Percentiles rank a stretch among this genome's conserved stretches.
phyloP scores from a whole-genome alignment of 2,113 vertebrate species.

The Forbesichthys agassizii region DNA sequence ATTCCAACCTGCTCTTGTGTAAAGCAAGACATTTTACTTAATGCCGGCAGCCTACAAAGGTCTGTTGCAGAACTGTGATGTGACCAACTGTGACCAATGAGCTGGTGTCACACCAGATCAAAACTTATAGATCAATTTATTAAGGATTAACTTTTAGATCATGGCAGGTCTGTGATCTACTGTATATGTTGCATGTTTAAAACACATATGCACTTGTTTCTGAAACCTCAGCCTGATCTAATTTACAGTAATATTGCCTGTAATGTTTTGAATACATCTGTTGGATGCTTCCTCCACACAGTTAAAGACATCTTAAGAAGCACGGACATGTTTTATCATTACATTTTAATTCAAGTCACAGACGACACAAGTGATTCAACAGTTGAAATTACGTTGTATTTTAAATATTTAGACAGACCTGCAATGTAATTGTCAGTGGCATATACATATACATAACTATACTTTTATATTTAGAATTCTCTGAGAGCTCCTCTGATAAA shows the following conservation, averaged over 20 bases:
- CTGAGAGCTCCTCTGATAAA: too few relatives aligned
- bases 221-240: conserved; percentile 52
- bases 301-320: too few relatives aligned
- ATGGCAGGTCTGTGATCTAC: conserved; percentile 37
- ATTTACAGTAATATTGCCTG: conserved; percentile 17
- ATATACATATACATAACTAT: too few relatives aligned
- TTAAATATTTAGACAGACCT: background rate
- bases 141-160: too few relatives aligned
- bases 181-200: conserved; percentile 46
- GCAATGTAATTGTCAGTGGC: background rate
- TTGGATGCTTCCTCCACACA: background rate
- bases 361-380: background rate
- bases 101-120: conserved; percentile 21
- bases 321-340: too few relatives aligned
- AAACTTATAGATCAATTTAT: too few relatives aligned
- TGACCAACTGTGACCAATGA: too few relatives aligned
- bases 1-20: too few relatives aligned
- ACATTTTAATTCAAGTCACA: too few relatives aligned
- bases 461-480: too few relatives aligned
- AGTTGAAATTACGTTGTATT: background rate
- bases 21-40: too few relatives aligned
- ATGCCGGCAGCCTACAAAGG: background rate
- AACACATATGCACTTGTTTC: conserved; percentile 62
- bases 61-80: too few relatives aligned
- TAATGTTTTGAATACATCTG: background rate